These are phyloP conservation scores for Melanchra persicariae DNA, from an alignment of 2,888 invertebrate species.

Conservation along the genomic window DNA sequence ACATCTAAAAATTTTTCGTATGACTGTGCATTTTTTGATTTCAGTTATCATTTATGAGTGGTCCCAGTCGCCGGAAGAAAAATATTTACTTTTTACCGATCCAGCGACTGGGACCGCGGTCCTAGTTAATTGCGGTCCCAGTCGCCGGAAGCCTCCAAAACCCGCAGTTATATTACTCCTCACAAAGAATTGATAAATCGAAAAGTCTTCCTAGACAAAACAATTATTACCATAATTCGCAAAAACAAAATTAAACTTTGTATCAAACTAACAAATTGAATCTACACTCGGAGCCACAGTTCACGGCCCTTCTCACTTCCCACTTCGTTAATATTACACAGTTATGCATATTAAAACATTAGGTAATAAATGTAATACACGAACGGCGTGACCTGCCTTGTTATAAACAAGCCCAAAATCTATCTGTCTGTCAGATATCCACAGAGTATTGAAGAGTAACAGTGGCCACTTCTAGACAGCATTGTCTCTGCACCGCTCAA, in stretches of 20 bases:
- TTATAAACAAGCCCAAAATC: conserved; percentile 23
- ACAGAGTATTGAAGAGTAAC: background rate
- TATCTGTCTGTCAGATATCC: conserved; percentile 1
- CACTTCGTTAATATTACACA: conserved; percentile 55
- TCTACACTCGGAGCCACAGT: conserved; percentile 28
- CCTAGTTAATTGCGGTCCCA: too few species aligned
- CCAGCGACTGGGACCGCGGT: too few species aligned
- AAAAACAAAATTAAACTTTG: conserved; percentile 9
- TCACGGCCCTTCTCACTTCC: conserved; percentile 62
- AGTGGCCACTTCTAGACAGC: too few species aligned
- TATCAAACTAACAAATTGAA: background rate
- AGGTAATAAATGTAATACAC: conserved; percentile 28
- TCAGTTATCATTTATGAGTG: too few species aligned
- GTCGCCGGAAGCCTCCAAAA: too few species aligned
- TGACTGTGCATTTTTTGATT: too few species aligned
- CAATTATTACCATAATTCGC: conserved; percentile 23
- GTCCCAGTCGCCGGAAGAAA: too few species aligned
- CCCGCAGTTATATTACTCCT: background rate
- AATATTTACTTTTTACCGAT: too few species aligned
- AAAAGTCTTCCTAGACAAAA: background rate
- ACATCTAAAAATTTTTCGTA: too few species aligned
- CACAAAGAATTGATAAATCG: background rate
- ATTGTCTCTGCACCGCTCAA: too few species aligned
- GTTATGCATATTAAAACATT: conserved; percentile 50
- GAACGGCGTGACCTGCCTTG: conserved; percentile 55